These are phyloP conservation scores for Spicauda simplicius DNA, from an alignment of 2,888 invertebrate genomes.

Conservation along the genomic window DNA sequence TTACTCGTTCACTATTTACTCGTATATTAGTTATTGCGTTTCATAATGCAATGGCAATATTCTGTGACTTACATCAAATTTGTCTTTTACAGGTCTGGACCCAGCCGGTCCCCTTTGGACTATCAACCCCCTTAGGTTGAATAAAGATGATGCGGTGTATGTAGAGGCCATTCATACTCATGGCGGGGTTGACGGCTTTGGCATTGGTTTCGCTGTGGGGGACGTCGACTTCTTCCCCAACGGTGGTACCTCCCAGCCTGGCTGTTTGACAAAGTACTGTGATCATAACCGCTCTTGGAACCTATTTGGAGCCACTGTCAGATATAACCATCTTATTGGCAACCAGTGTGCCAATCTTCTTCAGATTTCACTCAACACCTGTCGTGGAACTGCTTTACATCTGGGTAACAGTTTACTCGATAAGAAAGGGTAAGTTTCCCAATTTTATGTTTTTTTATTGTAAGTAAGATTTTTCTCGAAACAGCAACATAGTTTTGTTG, in stretches of 20 bases:
- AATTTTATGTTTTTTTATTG: too few species aligned
- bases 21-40: background rate
- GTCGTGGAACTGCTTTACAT: conserved; percentile 48
- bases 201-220: conserved; percentile 55
- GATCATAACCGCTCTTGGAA: conserved; percentile 62
- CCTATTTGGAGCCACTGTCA: conserved; percentile 55
- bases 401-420: conserved; percentile 60
- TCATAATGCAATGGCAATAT: too few species aligned
- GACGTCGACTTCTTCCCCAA: conserved; percentile 86
- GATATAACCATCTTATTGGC: conserved; percentile 55
- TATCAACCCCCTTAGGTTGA: conserved; percentile 34
- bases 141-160: conserved; percentile 47
- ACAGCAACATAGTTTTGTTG: too few species aligned
- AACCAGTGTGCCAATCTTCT: conserved; percentile 47
- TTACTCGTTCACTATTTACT: too few species aligned
- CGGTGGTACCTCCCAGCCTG: conserved; percentile 68
- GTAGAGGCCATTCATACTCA: conserved; percentile 50
- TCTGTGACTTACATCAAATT: background rate
- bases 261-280: conserved; percentile 55
- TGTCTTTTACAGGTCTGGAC: conserved; percentile 40
- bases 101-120: conserved; percentile 71
- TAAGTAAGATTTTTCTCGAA: too few species aligned
- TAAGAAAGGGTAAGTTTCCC: conserved; percentile 55
- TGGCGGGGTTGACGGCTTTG: conserved; percentile 39
- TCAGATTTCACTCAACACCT: conserved; percentile 52